A percentile compares a stretch with the other conserved stretches of the same genome.
These are phyloP conservation scores for Misgurnus anguillicaudatus DNA, from an alignment of 2,113 vertebrate species.

Conservation along the genomic window DNA sequence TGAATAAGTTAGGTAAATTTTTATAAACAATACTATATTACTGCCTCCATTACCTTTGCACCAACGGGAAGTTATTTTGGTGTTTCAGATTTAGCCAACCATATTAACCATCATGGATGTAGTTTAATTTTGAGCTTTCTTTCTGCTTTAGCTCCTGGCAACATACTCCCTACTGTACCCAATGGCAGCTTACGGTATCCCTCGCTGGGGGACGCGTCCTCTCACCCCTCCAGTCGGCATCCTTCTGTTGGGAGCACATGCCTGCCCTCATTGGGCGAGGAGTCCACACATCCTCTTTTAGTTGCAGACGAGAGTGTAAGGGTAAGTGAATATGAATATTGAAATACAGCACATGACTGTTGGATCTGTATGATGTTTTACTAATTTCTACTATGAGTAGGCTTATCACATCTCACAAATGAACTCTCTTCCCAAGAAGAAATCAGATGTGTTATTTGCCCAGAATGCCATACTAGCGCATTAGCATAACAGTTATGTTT, in stretches of 20 bases:
- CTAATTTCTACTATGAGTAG: too few species aligned
- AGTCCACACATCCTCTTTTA: slow-evolving; percentile 92
- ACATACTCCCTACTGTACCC: slow-evolving; percentile 84
- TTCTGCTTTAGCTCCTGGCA: slow-evolving; percentile 80
- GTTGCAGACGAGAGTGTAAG: slow-evolving; percentile 88
- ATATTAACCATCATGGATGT: too few species aligned
- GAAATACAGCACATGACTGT: too few species aligned
- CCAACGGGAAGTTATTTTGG: too few species aligned
- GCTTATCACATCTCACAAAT: too few species aligned
- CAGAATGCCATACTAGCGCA: not conserved
- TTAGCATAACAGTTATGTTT: not conserved
- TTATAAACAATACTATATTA: too few species aligned
- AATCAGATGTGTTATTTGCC: too few species aligned
- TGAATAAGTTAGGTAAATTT: too few species aligned
- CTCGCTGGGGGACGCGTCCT: slow-evolving; percentile 90
- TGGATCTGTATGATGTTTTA: too few species aligned
- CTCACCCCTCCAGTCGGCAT: slow-evolving; percentile 91
- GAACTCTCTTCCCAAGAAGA: too few species aligned
- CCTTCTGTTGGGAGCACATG: slow-evolving; percentile 91
- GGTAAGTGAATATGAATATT: not conserved
- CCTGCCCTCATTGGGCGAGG: slow-evolving; percentile 92
- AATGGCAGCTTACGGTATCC: slow-evolving; percentile 89
- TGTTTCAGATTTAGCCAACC: too few species aligned
- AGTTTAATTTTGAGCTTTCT: not conserved
- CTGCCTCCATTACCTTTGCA: too few species aligned